Evolutionary conservation across 2,797 vertebrate species (phyloP), one percentile per base, ranked within the genome.

Genomic region (Neosalanx taihuensis): DNA sequence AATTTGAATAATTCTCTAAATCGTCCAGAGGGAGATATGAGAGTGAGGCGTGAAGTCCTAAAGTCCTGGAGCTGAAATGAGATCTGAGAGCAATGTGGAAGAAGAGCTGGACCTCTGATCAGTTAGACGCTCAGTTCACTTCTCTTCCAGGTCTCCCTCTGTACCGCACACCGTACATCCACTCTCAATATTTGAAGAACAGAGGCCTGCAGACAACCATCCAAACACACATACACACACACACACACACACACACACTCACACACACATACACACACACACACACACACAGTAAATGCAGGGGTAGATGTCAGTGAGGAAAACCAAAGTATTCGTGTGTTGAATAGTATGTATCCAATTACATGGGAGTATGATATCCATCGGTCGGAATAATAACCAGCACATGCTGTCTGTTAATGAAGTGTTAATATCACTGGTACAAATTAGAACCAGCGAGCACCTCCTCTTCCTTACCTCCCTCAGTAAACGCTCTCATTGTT

Each of bases 371-470:
- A 92, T 87, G 95, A 98, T 98, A 95, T 94, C 90, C 93, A 96
- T 96, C 95, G 92, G 92, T 92, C 94, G 93, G 94, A 96, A 95
- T 96, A 97, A 97, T 95, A 95, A 96, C 96, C 95, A 96, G 94
- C 95, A 95, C 94, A 95, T 95, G 94, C 94, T 92, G 93, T 93
- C 93, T 95, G 95, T 96, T 98, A 97, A 97, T 97, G 96, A 97
- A 92, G 89, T 89, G 74, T 80, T 89, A 89, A 90, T 89, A 88
- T 88, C 81, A 72, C 78, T 79, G 75, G 79, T 90, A 86, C 81
- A 87, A 91, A 89, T 87, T 83, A 89, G 85, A 89, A 86, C 79
- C 87, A 89, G 89, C 80, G 85, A 79, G 76, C 71, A 26, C 57
- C 76, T 74, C 41, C 23, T 9, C 63, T 41, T n/a, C 31, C 10